Base-by-base conservation (phyloP, 2,797 vertebrate species). In the Anabacerthia variegaticeps region DNA sequence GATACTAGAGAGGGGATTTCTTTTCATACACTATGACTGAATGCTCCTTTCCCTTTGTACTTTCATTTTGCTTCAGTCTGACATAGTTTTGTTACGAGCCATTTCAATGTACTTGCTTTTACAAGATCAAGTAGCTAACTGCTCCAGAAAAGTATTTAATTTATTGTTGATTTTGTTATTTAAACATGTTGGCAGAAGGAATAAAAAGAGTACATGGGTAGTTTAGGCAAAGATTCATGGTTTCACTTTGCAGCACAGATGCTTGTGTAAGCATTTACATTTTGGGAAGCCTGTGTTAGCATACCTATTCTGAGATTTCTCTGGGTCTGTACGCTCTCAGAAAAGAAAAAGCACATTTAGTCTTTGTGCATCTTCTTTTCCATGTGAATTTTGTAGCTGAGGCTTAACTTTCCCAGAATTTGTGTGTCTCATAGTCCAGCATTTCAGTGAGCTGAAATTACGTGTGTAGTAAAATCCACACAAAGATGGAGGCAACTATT, bases 111-210 rank as follows among this genome's bases (percentile, higher is more conserved):
- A 30, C 28, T 74, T 71, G 36, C 15, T 81, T 93, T 86, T 84
- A 76, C 52, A 86, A 84, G 71, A 58, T 46, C 27, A 54, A 52
- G 34, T 12, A 76, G 27, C 30, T 81, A 52, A 78, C 34, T 82
- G 34, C 66, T 81, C 71, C 1, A 5, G 44, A 92, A 88, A 67
- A 49, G 24, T 10, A 10, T 72, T 68, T 85, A 65, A 89, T 81
- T 93, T 95, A 34, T 85, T 90, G 36, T 14, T 86, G 41, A n/a
- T 37, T 84, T 81, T 86, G 52, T 69, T 95, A 75, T 10, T 80
- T 24, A 46, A 67, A 76, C 20, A 10, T 15, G n/a, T 30, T 66
- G 76, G 49, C 26, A 58, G 59, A 85, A 37, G 24, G 32, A 88
- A 34, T 76, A 63, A 71, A 65, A 69, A 34, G 41, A 62, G 16